A percentile compares a stretch with the other conserved stretches of the same genome.
These are phyloP conservation scores for Colletes collaris DNA, from an alignment of 2,888 invertebrate genomes.

Conservation along the genomic window DNA sequence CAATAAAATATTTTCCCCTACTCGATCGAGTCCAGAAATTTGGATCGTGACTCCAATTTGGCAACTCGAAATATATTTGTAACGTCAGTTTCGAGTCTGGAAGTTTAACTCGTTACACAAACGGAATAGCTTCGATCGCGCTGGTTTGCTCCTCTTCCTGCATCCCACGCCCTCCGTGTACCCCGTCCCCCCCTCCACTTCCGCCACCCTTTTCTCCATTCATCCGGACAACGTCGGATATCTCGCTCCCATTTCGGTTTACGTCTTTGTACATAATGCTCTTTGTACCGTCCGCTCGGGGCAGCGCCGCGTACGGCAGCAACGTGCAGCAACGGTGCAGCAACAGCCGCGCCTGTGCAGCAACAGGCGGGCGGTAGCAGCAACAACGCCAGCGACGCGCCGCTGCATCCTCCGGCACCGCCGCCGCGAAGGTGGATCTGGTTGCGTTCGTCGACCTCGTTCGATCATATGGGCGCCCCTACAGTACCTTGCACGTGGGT, in stretches of 20 bases:
- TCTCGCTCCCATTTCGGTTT: slow-evolving; percentile 79
- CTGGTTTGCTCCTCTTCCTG: slow-evolving; percentile 43
- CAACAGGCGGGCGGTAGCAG: neutral
- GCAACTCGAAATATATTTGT: neutral
- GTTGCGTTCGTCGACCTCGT: slow-evolving; percentile 73
- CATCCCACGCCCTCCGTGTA: slow-evolving; percentile 61
- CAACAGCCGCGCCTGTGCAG: neutral
- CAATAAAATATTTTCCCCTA: no score
- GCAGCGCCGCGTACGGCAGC: slow-evolving; percentile 39
- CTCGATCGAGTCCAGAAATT: no score
- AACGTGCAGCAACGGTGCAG: slow-evolving; percentile 34
- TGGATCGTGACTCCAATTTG: no score
- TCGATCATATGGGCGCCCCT: slow-evolving; percentile 65
- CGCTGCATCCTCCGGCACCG: slow-evolving; percentile 21
- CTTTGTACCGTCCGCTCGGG: slow-evolving; percentile 74
- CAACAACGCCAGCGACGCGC: slow-evolving; percentile 38
- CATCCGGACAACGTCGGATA: slow-evolving; percentile 72
- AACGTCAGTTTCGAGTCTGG: slow-evolving; percentile 4
- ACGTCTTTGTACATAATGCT: slow-evolving; percentile 79
- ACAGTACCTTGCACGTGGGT: slow-evolving; percentile 63
- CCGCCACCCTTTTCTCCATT: slow-evolving; percentile 59
- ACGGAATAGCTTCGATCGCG: slow-evolving; percentile 37
- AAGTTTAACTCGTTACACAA: slow-evolving; percentile 1
- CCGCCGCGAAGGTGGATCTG: slow-evolving; percentile 58
- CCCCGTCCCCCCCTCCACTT: slow-evolving; percentile 48